Evolutionary conservation across 2,113 vertebrate species (phyloP).

Genomic region (Patagioenas fasciata): DNA sequence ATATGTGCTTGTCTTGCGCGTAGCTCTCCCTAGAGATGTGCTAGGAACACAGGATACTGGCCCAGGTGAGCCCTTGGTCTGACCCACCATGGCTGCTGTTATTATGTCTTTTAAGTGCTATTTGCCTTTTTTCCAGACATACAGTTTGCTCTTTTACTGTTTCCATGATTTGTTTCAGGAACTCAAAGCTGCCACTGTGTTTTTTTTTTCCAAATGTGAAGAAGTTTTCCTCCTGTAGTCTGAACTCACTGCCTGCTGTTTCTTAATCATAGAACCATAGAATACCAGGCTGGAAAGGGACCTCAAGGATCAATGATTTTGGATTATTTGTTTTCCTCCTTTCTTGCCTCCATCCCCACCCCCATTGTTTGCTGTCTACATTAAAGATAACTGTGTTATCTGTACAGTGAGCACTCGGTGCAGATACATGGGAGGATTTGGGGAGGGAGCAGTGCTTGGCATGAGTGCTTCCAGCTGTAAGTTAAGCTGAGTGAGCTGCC

Average conservation of each 20-base stretch:
- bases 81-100: background rate
- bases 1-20: background rate
- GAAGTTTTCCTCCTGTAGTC: background rate
- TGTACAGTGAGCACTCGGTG: background rate
- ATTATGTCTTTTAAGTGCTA: background rate
- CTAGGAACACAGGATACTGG: background rate
- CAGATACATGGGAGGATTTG: background rate
- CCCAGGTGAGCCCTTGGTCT: background rate
- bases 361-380: background rate
- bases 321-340: background rate
- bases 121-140: background rate
- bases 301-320: background rate
- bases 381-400: background rate
- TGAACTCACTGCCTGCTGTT: background rate
- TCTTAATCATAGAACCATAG: background rate
- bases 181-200: background rate
- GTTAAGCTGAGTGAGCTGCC: background rate
- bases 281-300: too few species aligned
- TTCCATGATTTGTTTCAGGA: background rate
- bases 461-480: background rate
- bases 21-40: background rate
- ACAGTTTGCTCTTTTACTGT: background rate
- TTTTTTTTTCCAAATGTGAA: background rate
- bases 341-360: fast-evolving
- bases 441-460: background rate